Conservation (phyloP, 2,888 invertebrate species). For the Pristionchus japonicus region DNA sequence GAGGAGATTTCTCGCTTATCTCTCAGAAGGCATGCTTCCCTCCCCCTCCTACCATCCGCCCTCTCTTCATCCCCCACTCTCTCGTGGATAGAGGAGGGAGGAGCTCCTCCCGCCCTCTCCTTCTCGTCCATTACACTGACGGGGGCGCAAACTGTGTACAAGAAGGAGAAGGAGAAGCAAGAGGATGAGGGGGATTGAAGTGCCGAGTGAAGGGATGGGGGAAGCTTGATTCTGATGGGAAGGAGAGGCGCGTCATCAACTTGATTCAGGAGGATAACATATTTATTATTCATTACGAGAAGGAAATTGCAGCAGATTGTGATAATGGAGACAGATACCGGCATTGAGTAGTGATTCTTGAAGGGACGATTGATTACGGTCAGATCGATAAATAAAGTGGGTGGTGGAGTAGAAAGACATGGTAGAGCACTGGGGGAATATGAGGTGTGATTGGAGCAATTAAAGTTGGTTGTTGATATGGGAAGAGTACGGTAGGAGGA, state of each 20-base stretch:
- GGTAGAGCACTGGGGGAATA: slow-evolving; percentile 5
- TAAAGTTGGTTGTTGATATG: background rate
- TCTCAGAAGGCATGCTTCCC: background rate
- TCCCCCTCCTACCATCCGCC: slow-evolving; percentile 7
- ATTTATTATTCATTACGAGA: slow-evolving; percentile 12
- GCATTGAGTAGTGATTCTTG: slow-evolving; percentile 19
- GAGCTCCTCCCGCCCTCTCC: background rate
- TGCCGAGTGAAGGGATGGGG: background rate
- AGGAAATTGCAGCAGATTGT: slow-evolving; percentile 9
- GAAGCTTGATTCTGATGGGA: slow-evolving; percentile 17
- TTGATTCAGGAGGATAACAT: background rate
- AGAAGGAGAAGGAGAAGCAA: slow-evolving; percentile 4
- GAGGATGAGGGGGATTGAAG: slow-evolving; percentile 33
- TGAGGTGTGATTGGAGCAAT: background rate
- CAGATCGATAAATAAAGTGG: background rate
- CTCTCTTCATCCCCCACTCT: slow-evolving; percentile 6
- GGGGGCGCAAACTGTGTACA: slow-evolving; percentile 34
- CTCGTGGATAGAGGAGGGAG: background rate
- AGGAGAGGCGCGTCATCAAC: background rate
- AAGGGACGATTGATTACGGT: background rate
- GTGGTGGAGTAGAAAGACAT: background rate
- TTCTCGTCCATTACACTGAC: slow-evolving; percentile 33
- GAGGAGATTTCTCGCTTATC: slow-evolving; percentile 30
- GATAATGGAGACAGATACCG: slow-evolving; percentile 15
- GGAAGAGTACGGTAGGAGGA: background rate